These are phyloP conservation scores for Drosophila malerkotliana DNA, from an alignment of 1,140 invertebrate species.

Conservation along the genomic window DNA sequence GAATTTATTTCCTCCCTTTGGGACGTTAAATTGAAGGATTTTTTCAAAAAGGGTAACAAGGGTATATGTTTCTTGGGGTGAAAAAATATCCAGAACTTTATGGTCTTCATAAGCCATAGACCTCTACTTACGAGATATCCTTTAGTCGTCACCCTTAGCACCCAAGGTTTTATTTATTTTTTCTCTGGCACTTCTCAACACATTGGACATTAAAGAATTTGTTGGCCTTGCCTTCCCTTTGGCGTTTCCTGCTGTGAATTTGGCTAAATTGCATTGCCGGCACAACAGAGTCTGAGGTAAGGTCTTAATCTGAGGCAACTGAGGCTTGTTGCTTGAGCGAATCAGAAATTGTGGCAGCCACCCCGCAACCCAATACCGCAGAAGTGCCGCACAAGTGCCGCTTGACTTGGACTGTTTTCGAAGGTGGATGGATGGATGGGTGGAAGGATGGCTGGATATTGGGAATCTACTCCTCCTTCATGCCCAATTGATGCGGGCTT, in stretches of 20 bases:
- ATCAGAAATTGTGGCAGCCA: constrained; percentile 73
- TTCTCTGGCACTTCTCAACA: constrained; percentile 5
- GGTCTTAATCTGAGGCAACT: constrained; percentile 17
- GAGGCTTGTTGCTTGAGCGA: constrained; percentile 57
- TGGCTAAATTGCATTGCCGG: constrained; percentile 72
- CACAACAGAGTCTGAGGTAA: constrained; percentile 5
- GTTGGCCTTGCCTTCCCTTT: constrained; percentile 45
- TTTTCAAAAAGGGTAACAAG: neutral
- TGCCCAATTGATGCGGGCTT: constrained; percentile 81
- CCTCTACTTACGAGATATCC: neutral
- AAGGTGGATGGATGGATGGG: constrained; percentile 1
- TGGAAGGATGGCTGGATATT: neutral
- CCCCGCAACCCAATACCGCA: constrained; percentile 40
- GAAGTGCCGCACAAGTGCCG: constrained; percentile 71
- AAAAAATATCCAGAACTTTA: neutral
- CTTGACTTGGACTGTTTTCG: constrained; percentile 35
- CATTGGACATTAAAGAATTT: constrained; percentile 54
- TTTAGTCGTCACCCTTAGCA: neutral
- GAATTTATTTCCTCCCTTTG: constrained; percentile 26
- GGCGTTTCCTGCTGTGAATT: constrained; percentile 73
- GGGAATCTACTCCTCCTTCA: constrained; percentile 51
- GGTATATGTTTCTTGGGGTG: neutral
- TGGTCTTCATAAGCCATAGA: neutral
- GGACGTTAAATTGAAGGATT: constrained; percentile 4
- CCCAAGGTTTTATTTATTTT: constrained; percentile 12